Evolutionary conservation across 2,797 vertebrate genomes (phyloP).

Genomic region (Nyctalus aviator): DNA sequence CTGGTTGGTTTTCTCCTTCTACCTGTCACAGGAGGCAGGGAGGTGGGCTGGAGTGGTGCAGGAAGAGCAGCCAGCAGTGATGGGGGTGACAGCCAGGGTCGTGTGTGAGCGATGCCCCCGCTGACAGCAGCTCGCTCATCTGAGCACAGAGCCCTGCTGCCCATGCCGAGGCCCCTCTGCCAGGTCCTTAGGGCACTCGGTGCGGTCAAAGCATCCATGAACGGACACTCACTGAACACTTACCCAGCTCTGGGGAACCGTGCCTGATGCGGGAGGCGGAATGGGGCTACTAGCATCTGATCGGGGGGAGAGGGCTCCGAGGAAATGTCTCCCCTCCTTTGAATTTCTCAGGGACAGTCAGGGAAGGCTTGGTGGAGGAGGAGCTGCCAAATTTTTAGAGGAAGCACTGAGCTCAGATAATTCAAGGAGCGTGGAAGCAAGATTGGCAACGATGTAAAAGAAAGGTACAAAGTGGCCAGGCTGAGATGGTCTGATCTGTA

Average conservation of each 20-base stretch:
- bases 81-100: accelerated
- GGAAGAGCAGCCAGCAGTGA: background rate
- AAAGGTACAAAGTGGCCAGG: background rate
- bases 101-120: accelerated
- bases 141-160: background rate
- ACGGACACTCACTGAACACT: background rate
- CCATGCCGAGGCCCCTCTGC: accelerated
- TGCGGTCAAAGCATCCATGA: background rate
- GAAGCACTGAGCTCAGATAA: background rate
- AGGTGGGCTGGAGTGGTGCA: background rate
- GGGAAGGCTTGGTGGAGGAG: background rate
- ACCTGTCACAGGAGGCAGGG: background rate
- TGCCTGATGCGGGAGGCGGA: background rate
- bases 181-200: background rate
- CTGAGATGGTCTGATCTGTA: background rate
- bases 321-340: background rate
- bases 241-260: background rate
- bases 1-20: too few relatives aligned
- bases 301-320: background rate
- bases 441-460: background rate
- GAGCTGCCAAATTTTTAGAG: background rate
- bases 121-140: background rate
- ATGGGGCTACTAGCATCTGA: background rate
- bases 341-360: background rate
- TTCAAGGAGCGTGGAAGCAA: background rate